phyloP scores from a whole-genome alignment of 1,140 invertebrate species.

The Branchinecta lindahli region DNA sequence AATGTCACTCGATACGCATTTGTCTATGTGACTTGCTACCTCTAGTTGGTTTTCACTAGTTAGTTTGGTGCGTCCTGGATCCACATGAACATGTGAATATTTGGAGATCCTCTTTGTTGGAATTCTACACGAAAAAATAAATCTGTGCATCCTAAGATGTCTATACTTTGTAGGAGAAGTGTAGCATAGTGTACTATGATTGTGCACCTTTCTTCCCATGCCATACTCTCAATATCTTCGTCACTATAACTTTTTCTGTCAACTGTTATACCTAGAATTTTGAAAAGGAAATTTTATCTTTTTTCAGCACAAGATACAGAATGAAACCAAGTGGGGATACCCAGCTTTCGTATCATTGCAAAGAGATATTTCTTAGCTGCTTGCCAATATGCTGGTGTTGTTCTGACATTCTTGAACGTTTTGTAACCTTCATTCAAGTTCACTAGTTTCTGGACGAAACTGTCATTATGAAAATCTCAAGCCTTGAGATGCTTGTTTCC shows the following conservation, averaged over 20 bases:
- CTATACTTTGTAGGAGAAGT: no score
- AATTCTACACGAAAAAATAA: no score
- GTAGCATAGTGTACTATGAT: no score
- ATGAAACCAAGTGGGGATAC: slow-evolving; percentile 10
- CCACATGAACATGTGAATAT: no score
- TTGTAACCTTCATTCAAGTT: background rate
- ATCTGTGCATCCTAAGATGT: no score
- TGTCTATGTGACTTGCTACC: no score
- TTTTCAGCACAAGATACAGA: background rate
- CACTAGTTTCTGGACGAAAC: background rate
- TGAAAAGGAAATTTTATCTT: background rate
- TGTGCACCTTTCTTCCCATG: no score
- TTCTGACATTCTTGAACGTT: background rate
- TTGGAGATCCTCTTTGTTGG: no score
- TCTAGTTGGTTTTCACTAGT: no score
- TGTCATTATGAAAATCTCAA: background rate
- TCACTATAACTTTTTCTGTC: background rate
- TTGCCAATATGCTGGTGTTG: slow-evolving; percentile 8
- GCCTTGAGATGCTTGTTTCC: background rate
- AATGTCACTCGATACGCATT: no score
- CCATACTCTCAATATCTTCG: no score
- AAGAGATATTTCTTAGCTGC: background rate
- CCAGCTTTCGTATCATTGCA: background rate
- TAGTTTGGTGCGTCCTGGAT: no score
- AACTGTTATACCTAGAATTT: slow-evolving; percentile 1